Base-by-base conservation (phyloP, 2,888 invertebrate species). In the Yponomeuta sedellus region DNA sequence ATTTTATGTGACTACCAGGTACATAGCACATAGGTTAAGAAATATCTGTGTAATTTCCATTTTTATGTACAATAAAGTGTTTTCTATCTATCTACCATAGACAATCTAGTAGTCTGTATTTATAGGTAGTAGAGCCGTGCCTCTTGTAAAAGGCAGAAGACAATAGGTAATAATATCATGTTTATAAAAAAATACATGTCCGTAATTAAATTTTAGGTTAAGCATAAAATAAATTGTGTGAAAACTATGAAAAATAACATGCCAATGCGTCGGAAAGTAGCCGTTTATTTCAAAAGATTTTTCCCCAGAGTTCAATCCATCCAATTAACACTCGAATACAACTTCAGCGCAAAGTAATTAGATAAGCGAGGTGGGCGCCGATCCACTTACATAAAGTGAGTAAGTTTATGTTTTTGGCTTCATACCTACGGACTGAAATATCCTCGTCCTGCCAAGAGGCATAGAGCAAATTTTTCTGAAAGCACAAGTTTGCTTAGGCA, bases 331-430 rank as follows among this genome's bases (percentile, higher is more conserved):
- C 16, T 16, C 44, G 16, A 52, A 52, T 16, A 16, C 4, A 22
- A 59, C 12, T 44, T 61, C 64, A 63, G 56, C 44, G 22, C 28
- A 52, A 61, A 40, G 57, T 66, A 63, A 64, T 66, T 63, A 66
- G 62, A 64, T 66, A 20, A 44, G 64, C 12, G 16, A 63, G 63
- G 39, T 39, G 64, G 59, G 59, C 25, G 59, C 25, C 59, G 10
- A 59, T 11, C 22, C 59, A 59, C 59, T 59, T 59, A 59, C 59
- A 59, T 59, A 59, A 59, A 59, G 20, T 59, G 25, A 22, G 25
- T 59, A 25, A 59, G 59, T 59, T 59, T 59, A 59, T 59, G 59
- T 25, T 19, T 59, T 59, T 59, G 59, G 59, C 59, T 59, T 59
- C 59, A 6, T 25, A 59, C 59, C 59, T 59, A 59, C 59, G 59